Base-by-base conservation (phyloP, 92 coral and sea anemone genomes). In the Micromussa lordhowensis region DNA sequence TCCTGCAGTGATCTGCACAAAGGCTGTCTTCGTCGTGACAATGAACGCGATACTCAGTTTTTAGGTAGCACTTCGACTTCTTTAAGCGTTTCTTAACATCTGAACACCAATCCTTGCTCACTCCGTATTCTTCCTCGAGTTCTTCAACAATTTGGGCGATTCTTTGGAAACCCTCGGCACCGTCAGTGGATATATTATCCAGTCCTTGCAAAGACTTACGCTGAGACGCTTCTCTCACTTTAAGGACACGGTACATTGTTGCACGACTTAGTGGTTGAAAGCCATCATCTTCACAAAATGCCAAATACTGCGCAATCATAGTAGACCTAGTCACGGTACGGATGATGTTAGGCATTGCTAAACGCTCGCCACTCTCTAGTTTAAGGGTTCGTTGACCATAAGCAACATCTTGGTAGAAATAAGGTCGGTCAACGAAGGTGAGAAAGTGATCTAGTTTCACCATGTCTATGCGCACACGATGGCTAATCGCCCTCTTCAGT, bases 161-260 rank as follows among this genome's bases (percentile, higher is more conserved):
- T n/a, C n/a, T n/a, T n/a, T n/a, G n/a, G n/a, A n/a, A n/a, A n/a
- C n/a, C n/a, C n/a, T n/a, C n/a, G n/a, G n/a, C 48, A 40, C 48
- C 48, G 3, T 40, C 48, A 40, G 94, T 77, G 29, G 94, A 69
- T 21, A 85, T 77, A 78, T 92, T 89, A 80, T 92, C 91, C 12
- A 89, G 90, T 9, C 92, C 90, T 75, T 88, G 83, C 14, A 85
- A 49, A 24, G 89, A 86, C 79, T 74, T 89, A 5, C 91, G 54
- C 76, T 92, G 89, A 2, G 95, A 92, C 32, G 95, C 95, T 81
- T 92, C 91, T 51, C 86, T 75, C 76, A 82, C 94, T 14, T 63
- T 68, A n/a, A 84, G 87, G 26, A 92, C 70, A 68, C 81, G 77
- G 68, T 84, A 88, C 87, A 92, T 35, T 14, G 86, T 78, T 40